Evolutionary conservation across 2,797 vertebrate species (phyloP).

Genomic region (Gambusia yucatana): DNA sequence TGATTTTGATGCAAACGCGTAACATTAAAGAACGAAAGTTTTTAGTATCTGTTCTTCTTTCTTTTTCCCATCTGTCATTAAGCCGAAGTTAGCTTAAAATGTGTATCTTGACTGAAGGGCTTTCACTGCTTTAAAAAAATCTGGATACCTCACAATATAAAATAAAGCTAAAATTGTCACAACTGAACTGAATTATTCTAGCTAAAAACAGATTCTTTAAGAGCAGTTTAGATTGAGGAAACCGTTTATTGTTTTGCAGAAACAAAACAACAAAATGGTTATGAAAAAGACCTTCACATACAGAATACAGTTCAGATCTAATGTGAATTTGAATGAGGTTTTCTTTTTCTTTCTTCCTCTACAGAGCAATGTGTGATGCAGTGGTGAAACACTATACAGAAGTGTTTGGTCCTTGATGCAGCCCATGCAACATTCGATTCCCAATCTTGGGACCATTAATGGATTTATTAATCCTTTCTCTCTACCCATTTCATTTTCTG

Average conservation of each 20-base stretch:
- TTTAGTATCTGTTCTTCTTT: neutral
- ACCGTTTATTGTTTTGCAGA: neutral
- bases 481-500: neutral
- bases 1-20: neutral
- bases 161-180: neutral
- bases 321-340: neutral
- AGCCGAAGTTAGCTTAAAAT: neutral
- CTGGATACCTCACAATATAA: neutral
- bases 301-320: neutral
- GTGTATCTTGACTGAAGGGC: neutral
- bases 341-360: too few species aligned
- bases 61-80: neutral
- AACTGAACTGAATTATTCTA: neutral
- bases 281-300: neutral
- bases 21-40: neutral
- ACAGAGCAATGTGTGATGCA: neutral
- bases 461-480: neutral
- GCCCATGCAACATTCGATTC: neutral
- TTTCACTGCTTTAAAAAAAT: neutral
- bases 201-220: neutral
- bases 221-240: neutral
- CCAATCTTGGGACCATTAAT: neutral
- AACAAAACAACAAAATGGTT: neutral
- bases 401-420: neutral
- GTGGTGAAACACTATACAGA: neutral